Evolutionary conservation across 2,797 vertebrate species (phyloP), one percentile per base, ranked within the genome.

Genomic region (Sebastes goodei): DNA sequence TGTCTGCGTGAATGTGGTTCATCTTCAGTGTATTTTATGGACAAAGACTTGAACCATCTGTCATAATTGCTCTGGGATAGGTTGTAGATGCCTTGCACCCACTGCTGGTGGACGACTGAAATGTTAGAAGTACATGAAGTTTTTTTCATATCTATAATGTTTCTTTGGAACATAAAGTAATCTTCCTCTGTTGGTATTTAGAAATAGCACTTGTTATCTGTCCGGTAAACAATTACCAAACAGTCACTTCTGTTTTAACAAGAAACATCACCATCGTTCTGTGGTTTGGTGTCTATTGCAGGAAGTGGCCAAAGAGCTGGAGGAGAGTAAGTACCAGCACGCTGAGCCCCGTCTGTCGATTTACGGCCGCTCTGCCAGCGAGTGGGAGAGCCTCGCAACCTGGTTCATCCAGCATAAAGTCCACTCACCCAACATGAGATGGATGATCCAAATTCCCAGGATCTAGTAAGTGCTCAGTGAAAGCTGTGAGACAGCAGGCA

Each of bases 401-500:
- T 99, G 98, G 98, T 99, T 99, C 92, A 99, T 98, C 90, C 97
- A 97, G 73, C 97, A 99, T 61, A 97, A 97, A 89, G 93, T 99
- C 78, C 96, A 99, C 93, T 99, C 98, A 0, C 97, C 97, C 85
- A 97, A 99, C 93, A 95, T 99, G 96, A 97, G 97, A 90, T 99
- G 97, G 97, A 97, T 99, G 89, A 99, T 99, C 91, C 98, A 99
- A 90, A 94, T 99, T 78, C 98, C 98, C 78, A 96, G 98, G 88
- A 99, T 99, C 94, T 99, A 97, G 98, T 99, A 95, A 97, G 98
- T 92, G 30, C n/a, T 62, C 32, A 46, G 6, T 27, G 29, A 46
- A 56, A 32, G 20, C 15, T 42, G 6, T 12, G 10, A 66, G 29
- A 63, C 46, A 15, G 14, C 23, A 27, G 6, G 10, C 49, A 52